Conservation (phyloP, 2,888 invertebrate genomes). For the Rotaria macrura region DNA sequence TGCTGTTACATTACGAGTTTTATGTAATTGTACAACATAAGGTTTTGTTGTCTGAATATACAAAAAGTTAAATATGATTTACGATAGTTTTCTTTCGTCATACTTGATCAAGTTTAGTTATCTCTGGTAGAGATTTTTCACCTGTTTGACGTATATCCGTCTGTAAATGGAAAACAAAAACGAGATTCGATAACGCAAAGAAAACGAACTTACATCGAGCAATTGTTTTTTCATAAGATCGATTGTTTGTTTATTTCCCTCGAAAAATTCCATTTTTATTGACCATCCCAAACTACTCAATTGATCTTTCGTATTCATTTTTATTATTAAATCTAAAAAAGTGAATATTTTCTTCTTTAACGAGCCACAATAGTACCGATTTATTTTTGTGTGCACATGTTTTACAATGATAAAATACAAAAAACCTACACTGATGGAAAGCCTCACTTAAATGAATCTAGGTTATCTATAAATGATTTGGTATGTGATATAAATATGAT, state of each 20-base stretch:
- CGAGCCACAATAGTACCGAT: too few species aligned
- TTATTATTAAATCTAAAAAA: not conserved
- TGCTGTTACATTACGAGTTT: not conserved
- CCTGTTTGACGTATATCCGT: not conserved
- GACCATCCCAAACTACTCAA: not conserved
- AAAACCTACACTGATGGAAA: too few species aligned
- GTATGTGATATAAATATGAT: too few species aligned
- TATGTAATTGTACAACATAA: not conserved
- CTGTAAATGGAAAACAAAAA: not conserved
- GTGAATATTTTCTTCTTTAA: too few species aligned
- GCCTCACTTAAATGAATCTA: too few species aligned
- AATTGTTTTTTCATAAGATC: not conserved
- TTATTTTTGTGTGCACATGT: not conserved
- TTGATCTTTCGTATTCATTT: not conserved
- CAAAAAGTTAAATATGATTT: not conserved
- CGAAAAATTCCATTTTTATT: not conserved
- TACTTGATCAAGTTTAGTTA: conserved; percentile 8
- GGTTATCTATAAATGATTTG: too few species aligned
- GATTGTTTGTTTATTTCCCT: not conserved
- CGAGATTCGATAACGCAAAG: too few species aligned
- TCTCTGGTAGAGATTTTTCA: not conserved
- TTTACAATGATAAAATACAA: not conserved
- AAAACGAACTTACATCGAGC: not conserved
- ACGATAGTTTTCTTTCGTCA: not conserved
- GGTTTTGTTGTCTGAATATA: not conserved